Evolutionary conservation across 1,140 invertebrate genomes (phyloP).

Genomic region (Drosophila eugracilis): DNA sequence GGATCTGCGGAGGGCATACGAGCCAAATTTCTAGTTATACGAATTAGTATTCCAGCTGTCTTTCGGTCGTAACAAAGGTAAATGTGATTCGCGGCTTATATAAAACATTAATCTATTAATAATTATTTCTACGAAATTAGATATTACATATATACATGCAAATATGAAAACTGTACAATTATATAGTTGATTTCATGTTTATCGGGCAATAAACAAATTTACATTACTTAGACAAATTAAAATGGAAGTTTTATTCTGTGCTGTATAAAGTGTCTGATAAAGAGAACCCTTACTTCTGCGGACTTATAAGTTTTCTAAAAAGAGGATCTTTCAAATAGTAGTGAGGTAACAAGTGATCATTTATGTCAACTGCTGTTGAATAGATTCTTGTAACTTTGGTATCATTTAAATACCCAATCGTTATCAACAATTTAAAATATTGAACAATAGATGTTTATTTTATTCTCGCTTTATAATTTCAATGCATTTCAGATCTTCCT

Average conservation of each 20-base stretch:
- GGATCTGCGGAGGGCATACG: constrained; percentile 66
- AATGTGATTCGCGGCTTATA: constrained; percentile 69
- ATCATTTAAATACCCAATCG: too few species aligned
- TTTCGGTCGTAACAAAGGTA: constrained; percentile 45
- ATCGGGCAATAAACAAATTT: constrained; percentile 52
- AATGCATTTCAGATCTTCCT: too few species aligned
- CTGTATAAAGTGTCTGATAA: too few species aligned
- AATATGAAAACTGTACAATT: constrained; percentile 41
- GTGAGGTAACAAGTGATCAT: too few species aligned
- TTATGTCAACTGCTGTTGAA: too few species aligned
- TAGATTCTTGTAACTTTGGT: too few species aligned
- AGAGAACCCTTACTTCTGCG: too few species aligned
- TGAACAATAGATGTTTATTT: too few species aligned
- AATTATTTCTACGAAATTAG: constrained; percentile 30
- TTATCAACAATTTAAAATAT: too few species aligned
- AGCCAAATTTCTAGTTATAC: constrained; percentile 40
- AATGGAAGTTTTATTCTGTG: not conserved
- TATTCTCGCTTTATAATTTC: too few species aligned
- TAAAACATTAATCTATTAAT: constrained; percentile 12
- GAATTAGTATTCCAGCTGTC: constrained; percentile 17
- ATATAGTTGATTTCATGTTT: constrained; percentile 56
- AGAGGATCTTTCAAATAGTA: too few species aligned
- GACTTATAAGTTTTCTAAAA: too few species aligned
- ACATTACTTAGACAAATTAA: constrained; percentile 31
- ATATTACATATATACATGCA: constrained; percentile 20